phyloP scores from a whole-genome alignment of 1,140 invertebrate genomes.

The Monochamus saltuarius region DNA sequence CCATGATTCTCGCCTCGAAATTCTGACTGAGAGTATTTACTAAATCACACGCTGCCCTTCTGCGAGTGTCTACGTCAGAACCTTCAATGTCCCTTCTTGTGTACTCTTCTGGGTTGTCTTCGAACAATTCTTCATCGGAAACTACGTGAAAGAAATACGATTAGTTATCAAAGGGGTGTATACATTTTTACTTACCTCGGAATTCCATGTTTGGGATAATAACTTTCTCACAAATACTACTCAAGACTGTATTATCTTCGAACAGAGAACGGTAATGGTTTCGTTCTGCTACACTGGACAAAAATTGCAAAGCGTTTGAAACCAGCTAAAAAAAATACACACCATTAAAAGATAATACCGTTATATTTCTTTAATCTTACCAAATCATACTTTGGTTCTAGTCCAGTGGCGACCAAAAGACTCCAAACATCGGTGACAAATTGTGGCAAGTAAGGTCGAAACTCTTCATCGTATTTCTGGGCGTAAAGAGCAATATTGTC shows the following conservation, averaged over 20 bases:
- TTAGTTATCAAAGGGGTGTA: not conserved
- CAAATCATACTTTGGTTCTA: constrained; percentile 88
- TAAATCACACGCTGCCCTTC: constrained; percentile 93
- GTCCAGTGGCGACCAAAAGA: constrained; percentile 79
- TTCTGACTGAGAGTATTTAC: constrained; percentile 85
- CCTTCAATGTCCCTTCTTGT: constrained; percentile 96
- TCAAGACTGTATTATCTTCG: constrained; percentile 81
- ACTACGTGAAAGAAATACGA: constrained; percentile 55
- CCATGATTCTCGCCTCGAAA: constrained; percentile 91
- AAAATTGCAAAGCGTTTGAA: constrained; percentile 92
- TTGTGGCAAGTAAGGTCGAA: constrained; percentile 78
- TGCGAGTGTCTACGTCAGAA: constrained; percentile 94
- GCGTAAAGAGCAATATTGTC: constrained; percentile 94
- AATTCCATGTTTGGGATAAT: constrained; percentile 98
- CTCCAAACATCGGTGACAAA: constrained; percentile 95
- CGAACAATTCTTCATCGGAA: constrained; percentile 93
- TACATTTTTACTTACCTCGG: constrained; percentile 62
- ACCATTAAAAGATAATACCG: constrained; percentile 11
- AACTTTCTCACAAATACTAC: constrained; percentile 95
- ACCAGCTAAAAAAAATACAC: constrained; percentile 70
- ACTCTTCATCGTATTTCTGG: constrained; percentile 97
- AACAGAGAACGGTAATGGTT: constrained; percentile 86
- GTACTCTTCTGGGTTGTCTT: constrained; percentile 98
- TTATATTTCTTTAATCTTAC: constrained; percentile 56
- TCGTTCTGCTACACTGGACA: constrained; percentile 91